Evolutionary conservation across 2,113 vertebrate species (phyloP).

Genomic region (Monopterus albus): DNA sequence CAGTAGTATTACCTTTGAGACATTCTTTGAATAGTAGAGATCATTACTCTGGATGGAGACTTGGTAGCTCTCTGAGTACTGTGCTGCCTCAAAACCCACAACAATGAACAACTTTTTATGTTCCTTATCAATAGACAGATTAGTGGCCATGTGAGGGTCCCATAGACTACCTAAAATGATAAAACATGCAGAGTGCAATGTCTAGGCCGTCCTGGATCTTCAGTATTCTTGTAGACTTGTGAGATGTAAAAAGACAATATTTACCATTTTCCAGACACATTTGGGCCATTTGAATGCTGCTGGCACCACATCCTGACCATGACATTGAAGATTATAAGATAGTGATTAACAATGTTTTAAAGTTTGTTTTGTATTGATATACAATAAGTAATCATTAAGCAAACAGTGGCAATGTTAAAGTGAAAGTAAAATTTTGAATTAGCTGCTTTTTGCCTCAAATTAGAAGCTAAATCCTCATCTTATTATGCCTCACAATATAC

Average conservation of each 20-base stretch:
- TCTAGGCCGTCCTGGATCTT: background rate
- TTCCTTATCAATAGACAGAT: conserved; percentile 3
- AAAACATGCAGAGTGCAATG: background rate
- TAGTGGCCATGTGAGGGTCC: conserved; percentile 51
- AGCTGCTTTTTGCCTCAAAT: too few relatives aligned
- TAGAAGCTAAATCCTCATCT: too few relatives aligned
- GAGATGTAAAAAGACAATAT: background rate
- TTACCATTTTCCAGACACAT: conserved; percentile 76
- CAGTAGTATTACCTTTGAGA: conserved; percentile 66
- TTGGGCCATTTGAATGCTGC: conserved; percentile 33
- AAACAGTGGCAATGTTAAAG: too few relatives aligned
- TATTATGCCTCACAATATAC: too few relatives aligned
- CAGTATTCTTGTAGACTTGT: background rate
- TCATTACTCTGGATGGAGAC: conserved; percentile 62
- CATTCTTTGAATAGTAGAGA: conserved; percentile 22
- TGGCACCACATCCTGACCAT: conserved; percentile 67
- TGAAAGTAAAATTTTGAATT: too few relatives aligned
- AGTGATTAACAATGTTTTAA: background rate
- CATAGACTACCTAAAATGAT: conserved; percentile 75
- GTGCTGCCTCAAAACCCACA: conserved; percentile 64
- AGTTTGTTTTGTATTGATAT: background rate
- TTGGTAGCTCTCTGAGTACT: conserved; percentile 71
- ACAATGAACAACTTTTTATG: conserved; percentile 22
- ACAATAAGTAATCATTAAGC: too few relatives aligned
- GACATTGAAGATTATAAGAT: background rate